phyloP scores from a whole-genome alignment of 2,888 invertebrate genomes.

The Cephus pygmeus region DNA sequence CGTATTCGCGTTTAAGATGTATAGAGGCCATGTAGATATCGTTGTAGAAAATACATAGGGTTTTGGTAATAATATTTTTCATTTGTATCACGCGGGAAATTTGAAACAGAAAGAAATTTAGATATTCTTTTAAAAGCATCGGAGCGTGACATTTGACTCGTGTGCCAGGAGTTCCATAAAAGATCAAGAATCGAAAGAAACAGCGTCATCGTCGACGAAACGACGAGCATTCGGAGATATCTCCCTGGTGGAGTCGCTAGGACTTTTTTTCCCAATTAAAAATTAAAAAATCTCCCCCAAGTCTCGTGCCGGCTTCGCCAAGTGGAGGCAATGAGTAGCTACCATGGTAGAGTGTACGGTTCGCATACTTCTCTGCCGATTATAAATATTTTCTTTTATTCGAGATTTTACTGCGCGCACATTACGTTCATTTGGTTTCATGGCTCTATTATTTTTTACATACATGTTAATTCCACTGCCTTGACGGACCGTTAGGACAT shows the following conservation, averaged over 20 bases:
- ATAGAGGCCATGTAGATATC: not conserved
- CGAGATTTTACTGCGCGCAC: conserved; percentile 1
- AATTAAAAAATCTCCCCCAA: conserved; percentile 53
- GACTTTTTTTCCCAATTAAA: conserved; percentile 62
- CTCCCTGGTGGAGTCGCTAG: not conserved
- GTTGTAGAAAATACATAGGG: not conserved
- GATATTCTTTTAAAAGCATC: not conserved
- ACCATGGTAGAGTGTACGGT: conserved; percentile 52
- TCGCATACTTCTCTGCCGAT: conserved; percentile 56
- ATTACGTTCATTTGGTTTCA: conserved; percentile 9
- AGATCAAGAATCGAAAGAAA: not conserved
- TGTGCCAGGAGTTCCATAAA: not conserved
- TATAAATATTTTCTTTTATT: conserved; percentile 54
- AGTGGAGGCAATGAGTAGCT: conserved; percentile 26
- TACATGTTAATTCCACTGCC: conserved; percentile 23
- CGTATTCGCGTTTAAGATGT: not conserved
- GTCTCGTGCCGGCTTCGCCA: conserved; percentile 35
- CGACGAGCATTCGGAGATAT: not conserved
- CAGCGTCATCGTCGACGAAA: not conserved
- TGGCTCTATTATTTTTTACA: conserved; percentile 14
- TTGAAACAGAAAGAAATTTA: not conserved
- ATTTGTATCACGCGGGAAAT: not conserved
- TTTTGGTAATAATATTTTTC: not conserved
- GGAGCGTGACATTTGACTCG: not conserved
- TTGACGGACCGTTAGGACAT: conserved; percentile 14